These are phyloP conservation scores for Ptiloglossa arizonensis DNA, from an alignment of 1,140 invertebrate species.

Conservation along the genomic window DNA sequence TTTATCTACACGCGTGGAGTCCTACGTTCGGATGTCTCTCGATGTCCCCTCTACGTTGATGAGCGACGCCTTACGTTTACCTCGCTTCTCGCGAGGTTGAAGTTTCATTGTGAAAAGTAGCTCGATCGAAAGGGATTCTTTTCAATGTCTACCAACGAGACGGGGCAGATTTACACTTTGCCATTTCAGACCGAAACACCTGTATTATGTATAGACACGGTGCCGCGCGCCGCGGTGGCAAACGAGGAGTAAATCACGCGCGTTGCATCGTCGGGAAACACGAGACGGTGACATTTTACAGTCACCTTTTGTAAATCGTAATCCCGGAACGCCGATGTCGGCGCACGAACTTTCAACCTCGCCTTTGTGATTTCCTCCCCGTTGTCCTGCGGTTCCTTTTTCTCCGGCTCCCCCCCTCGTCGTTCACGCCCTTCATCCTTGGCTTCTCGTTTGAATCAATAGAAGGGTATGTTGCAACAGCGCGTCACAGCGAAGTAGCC, in stretches of 20 bases:
- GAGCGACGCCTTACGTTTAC: too few relatives aligned
- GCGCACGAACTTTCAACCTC: constrained; percentile 58
- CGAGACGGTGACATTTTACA: constrained; percentile 62
- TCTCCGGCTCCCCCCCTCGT: background rate
- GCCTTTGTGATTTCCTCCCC: constrained; percentile 48
- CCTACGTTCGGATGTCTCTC: background rate
- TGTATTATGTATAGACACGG: constrained; percentile 2
- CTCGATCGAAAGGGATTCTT: too few relatives aligned
- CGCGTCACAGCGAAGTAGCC: background rate
- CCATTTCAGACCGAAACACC: constrained; percentile 45
- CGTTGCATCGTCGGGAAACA: constrained; percentile 41
- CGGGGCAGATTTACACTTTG: constrained; percentile 34
- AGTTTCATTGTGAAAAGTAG: too few relatives aligned
- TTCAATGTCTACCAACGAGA: too few relatives aligned
- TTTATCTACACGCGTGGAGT: background rate
- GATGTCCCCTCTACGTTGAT: background rate
- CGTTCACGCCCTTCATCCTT: background rate
- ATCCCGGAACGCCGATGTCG: constrained; percentile 64
- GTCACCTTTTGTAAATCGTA: constrained; percentile 66
- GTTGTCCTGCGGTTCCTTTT: constrained; percentile 25
- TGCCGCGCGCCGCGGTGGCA: background rate
- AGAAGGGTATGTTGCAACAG: too few relatives aligned
- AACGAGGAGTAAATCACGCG: constrained; percentile 46
- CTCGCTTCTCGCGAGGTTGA: too few relatives aligned
- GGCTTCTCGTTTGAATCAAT: background rate